Evolutionary conservation across 2,113 vertebrate genomes (phyloP), one percentile per base, ranked within the genome.

Genomic region (Pelecanus crispus): DNA sequence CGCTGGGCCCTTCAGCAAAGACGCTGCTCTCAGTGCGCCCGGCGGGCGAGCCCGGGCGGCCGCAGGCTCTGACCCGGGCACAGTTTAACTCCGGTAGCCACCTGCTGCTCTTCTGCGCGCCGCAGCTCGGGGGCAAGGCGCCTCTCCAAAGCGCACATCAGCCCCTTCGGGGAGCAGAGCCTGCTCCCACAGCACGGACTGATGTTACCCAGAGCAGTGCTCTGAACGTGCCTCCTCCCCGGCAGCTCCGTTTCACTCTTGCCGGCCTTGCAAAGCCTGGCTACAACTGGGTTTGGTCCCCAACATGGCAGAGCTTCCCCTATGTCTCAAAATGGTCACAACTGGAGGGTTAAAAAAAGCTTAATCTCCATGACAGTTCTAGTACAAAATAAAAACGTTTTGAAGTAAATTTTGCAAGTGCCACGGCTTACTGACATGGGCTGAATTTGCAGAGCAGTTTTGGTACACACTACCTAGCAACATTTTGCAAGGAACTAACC

Each of bases 21-120:
- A 6, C 2, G 0, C 44, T 2, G 10, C 58, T 44, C 45, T 8
- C 26, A 2, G 34, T 6, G 2, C 34, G 12, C 7, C 2, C 25
- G 7, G 34, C 6, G 1, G 22, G 8, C 2, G 16, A 21, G 31
- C 11, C 13, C 31, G 8, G 40, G 62, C 53, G 40, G 45, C 62
- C 16, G 13, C 47, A 6, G 32, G 62, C 47, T 44, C 47, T 12
- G 8, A 10, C 8, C 22, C 1, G 2, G 63, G 11, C 17, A 25
- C 62, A 10, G 9, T 0, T 32, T 9, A 50, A n/a, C 17, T 14
- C 19, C 5, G 0, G 42, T 2, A 28, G 31, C 50, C 36, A 18
- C 32, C 26, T 3, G 17, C 36, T 49, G 24, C 42, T 40, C 16
- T 7, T 65, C 75, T n/a, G 8, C 18, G 50, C 20, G 34, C 15